Evolutionary conservation across 2,888 invertebrate species (phyloP).

Genomic region (Malthinus flaveolus): DNA sequence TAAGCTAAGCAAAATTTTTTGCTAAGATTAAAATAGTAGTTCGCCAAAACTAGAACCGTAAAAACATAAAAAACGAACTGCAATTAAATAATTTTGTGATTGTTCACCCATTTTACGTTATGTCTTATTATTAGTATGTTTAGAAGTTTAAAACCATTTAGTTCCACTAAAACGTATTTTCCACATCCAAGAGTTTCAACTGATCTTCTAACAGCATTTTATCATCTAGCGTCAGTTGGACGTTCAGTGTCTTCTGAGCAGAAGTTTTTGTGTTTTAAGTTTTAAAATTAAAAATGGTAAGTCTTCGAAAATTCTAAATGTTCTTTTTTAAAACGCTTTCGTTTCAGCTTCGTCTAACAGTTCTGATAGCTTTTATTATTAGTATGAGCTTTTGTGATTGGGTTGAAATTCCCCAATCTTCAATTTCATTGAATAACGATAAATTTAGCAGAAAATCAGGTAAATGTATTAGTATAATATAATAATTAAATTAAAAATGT

Average conservation of each 20-base stretch:
- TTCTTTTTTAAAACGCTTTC: slow-evolving; percentile 8
- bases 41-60: background rate
- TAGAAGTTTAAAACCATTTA: slow-evolving; percentile 11
- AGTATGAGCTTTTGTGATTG: slow-evolving; percentile 36
- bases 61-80: background rate
- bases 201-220: slow-evolving; percentile 11
- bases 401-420: slow-evolving; percentile 41
- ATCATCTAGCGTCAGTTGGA: background rate
- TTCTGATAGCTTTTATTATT: slow-evolving; percentile 16
- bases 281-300: slow-evolving; percentile 1
- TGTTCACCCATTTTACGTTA: slow-evolving; percentile 12
- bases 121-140: background rate
- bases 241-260: background rate
- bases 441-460: slow-evolving; percentile 9
- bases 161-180: slow-evolving; percentile 24
- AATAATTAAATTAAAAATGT: background rate
- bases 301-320: background rate
- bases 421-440: background rate
- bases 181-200: slow-evolving; percentile 13
- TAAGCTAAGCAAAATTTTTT: too few species aligned
- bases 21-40: too few species aligned
- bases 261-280: background rate
- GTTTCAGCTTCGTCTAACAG: slow-evolving; percentile 21
- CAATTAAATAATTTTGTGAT: slow-evolving; percentile 2
- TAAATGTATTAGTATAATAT: background rate